phyloP scores from a whole-genome alignment of 2,797 vertebrate genomes.

The Pseudochaenichthys georgianus region DNA sequence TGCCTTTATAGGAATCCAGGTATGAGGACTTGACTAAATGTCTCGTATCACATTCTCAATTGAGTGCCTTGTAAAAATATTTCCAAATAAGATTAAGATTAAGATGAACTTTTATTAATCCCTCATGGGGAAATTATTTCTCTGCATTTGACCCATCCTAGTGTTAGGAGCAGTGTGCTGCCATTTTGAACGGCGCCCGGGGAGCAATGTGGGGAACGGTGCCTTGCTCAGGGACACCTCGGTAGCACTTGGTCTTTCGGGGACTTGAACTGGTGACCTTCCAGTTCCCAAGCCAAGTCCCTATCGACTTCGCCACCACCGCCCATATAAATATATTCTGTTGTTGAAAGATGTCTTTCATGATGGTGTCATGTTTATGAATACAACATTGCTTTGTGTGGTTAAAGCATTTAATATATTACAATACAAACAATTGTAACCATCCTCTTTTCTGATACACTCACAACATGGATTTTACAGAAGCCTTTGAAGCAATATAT shows the following conservation, averaged over 20 bases:
- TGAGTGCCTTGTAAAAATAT: conserved; percentile 66
- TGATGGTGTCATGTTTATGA: conserved; percentile 24
- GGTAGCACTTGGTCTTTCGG: no score
- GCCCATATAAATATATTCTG: conserved; percentile 73
- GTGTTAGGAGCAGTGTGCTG: no score
- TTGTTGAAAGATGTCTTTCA: conserved; percentile 36
- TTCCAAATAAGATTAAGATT: no score
- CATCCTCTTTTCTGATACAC: conserved; percentile 17
- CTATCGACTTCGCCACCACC: no score
- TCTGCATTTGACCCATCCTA: no score
- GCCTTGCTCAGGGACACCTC: no score
- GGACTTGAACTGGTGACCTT: no score
- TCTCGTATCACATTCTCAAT: conserved; percentile 48
- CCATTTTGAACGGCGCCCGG: no score
- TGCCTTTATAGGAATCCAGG: conserved; percentile 56
- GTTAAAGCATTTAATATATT: conserved; percentile 68
- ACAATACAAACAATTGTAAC: conserved; percentile 49
- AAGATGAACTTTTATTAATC: no score
- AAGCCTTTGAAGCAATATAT: conserved; percentile 24
- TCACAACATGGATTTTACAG: conserved; percentile 10
- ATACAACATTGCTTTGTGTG: conserved; percentile 5
- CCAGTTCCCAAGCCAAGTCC: no score
- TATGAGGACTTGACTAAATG: conserved; percentile 47
- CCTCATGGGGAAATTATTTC: no score
- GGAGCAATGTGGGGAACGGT: no score